Conservation (phyloP, 2,797 vertebrate genomes). For the Semaprochilodus insignis region DNA sequence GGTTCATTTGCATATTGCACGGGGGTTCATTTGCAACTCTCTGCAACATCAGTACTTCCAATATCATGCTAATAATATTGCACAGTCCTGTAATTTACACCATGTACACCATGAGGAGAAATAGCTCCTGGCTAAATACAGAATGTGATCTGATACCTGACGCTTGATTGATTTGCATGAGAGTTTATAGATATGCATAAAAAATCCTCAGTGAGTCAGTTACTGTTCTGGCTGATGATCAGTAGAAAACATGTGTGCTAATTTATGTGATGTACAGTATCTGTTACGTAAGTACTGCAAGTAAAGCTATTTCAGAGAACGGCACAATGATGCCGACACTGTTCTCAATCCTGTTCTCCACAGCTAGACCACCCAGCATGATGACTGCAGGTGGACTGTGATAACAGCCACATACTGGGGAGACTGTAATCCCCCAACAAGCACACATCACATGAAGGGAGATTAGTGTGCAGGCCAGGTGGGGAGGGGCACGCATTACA, state of each 20-base stretch:
- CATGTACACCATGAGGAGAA: neutral
- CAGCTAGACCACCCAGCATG: neutral
- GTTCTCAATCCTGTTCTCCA: constrained; percentile 14
- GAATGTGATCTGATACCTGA: neutral
- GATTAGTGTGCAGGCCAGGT: constrained; percentile 26
- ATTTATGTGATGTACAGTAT: neutral
- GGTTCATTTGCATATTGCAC: neutral
- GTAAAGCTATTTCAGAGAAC: constrained; percentile 7
- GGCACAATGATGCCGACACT: constrained; percentile 14
- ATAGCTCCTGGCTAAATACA: neutral
- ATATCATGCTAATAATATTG: neutral
- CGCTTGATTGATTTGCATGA: neutral
- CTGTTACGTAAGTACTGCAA: neutral
- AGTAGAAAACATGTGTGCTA: neutral
- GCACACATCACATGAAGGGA: constrained; percentile 42
- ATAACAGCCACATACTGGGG: constrained; percentile 20
- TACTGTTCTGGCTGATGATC: neutral
- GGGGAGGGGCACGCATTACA: constrained; percentile 28
- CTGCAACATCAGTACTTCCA: neutral
- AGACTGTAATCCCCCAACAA: constrained; percentile 39
- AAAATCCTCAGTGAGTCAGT: neutral
- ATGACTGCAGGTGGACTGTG: constrained; percentile 2
- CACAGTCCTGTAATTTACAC: neutral
- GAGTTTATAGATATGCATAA: neutral
- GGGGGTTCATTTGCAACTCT: too few species aligned